phyloP scores from a whole-genome alignment of 2,797 vertebrate genomes.

The Tolypeutes matacus region DNA sequence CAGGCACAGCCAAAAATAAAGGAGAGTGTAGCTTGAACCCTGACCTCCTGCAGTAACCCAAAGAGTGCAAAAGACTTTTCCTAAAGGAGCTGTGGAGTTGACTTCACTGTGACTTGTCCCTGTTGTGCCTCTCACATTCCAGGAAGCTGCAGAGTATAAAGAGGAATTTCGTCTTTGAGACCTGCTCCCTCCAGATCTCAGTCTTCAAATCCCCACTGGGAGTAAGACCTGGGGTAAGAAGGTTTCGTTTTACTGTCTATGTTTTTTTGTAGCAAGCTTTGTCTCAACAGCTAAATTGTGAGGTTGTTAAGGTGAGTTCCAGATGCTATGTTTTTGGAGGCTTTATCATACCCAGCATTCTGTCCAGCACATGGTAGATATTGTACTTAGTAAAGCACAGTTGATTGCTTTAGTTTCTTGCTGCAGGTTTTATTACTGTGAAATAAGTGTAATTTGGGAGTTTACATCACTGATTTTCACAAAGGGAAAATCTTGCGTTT shows the following conservation, averaged over 20 bases:
- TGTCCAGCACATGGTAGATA: background rate
- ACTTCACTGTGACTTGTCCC: background rate
- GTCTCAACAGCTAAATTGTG: background rate
- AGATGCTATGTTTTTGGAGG: background rate
- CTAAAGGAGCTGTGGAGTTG: background rate
- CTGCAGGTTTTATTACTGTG: constrained; percentile 20
- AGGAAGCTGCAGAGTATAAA: too few species aligned
- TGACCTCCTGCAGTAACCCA: background rate
- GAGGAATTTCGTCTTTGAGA: background rate
- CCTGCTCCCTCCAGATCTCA: background rate
- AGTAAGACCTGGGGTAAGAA: background rate
- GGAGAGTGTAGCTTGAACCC: background rate
- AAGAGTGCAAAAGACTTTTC: background rate
- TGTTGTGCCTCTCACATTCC: too few species aligned
- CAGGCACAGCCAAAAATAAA: background rate
- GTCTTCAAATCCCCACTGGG: background rate
- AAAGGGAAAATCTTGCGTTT: background rate
- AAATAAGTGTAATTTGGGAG: constrained; percentile 27
- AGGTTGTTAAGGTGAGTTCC: background rate
- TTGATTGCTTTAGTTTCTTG: background rate
- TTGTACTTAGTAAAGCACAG: background rate
- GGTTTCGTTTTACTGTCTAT: background rate
- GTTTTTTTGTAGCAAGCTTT: background rate
- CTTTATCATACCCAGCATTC: background rate
- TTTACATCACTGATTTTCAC: constrained; percentile 24